These are phyloP conservation scores for Zygothrica quintamaculata DNA, from an alignment of 2,888 invertebrate genomes.

Conservation along the genomic window DNA sequence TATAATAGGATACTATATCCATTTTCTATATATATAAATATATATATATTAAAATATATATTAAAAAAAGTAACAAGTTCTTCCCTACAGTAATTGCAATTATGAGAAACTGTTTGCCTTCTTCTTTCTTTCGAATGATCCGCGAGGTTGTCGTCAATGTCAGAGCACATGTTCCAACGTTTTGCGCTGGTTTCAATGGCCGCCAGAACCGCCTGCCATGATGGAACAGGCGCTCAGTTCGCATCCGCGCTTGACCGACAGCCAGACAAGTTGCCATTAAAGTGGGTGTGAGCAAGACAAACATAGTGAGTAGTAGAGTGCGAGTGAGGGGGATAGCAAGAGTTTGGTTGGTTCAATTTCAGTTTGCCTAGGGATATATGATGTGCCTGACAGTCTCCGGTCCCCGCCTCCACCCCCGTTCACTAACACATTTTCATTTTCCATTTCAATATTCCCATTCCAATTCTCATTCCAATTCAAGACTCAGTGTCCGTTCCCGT, in stretches of 20 bases:
- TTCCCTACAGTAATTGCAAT: not conserved
- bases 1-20: not conserved
- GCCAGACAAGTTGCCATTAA: slow-evolving; percentile 18
- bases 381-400: slow-evolving; percentile 45
- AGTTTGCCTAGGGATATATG: slow-evolving; percentile 62
- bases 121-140: slow-evolving; percentile 8
- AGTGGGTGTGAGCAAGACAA: slow-evolving; percentile 2
- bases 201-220: slow-evolving; percentile 63
- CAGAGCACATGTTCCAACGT: slow-evolving; percentile 66
- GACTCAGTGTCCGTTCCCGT: slow-evolving; percentile 54
- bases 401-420: slow-evolving; percentile 24
- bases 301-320: not conserved
- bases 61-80: not conserved
- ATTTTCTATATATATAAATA: not conserved
- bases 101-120: slow-evolving; percentile 1
- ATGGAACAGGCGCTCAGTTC: slow-evolving; percentile 65
- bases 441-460: slow-evolving; percentile 8
- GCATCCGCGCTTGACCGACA: slow-evolving; percentile 48
- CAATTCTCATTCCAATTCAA: slow-evolving; percentile 16
- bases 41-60: too few species aligned
- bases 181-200: slow-evolving; percentile 62
- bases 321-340: slow-evolving; percentile 20
- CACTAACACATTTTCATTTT: slow-evolving; percentile 20
- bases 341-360: slow-evolving; percentile 40
- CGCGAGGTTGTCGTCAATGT: slow-evolving; percentile 57